These are phyloP conservation scores for Campylorhamphus procurvoides DNA, from an alignment of 2,113 vertebrate species.

Conservation along the genomic window DNA sequence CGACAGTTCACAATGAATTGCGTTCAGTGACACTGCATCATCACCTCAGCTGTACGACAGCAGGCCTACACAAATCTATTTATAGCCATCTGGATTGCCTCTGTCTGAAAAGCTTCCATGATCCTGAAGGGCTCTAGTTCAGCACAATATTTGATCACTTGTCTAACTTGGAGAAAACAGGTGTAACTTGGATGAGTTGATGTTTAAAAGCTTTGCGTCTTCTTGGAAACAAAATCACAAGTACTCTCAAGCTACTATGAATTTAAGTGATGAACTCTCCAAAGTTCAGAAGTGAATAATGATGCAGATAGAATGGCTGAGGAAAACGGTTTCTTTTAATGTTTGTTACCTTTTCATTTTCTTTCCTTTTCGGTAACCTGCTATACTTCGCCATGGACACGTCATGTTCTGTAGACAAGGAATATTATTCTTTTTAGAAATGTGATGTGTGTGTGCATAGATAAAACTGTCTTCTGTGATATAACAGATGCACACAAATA, in stretches of 20 bases:
- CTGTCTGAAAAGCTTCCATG: not conserved
- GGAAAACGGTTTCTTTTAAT: not conserved
- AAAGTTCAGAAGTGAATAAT: not conserved
- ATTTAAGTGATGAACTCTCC: not conserved
- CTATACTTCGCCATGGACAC: constrained; percentile 97
- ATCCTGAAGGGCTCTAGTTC: not conserved
- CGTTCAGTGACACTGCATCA: not conserved
- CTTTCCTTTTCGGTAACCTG: constrained; percentile 93
- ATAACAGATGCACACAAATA: not conserved
- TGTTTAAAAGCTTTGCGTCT: constrained; percentile 41
- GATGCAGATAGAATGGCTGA: not conserved
- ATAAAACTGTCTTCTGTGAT: not conserved
- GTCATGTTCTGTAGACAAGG: constrained; percentile 87
- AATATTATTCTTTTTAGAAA: constrained; percentile 41
- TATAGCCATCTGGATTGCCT: not conserved
- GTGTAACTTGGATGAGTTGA: not conserved
- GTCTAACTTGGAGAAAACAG: not conserved
- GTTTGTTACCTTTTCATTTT: constrained; percentile 90
- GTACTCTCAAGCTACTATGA: not conserved
- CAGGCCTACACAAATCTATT: not conserved
- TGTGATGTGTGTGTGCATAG: not conserved
- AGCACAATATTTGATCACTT: not conserved
- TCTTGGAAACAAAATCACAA: not conserved
- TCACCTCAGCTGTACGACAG: not conserved
- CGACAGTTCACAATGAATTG: not conserved